These are phyloP conservation scores for Saimiri boliviensis DNA, from an alignment of 2,113 vertebrate genomes.

Conservation along the genomic window DNA sequence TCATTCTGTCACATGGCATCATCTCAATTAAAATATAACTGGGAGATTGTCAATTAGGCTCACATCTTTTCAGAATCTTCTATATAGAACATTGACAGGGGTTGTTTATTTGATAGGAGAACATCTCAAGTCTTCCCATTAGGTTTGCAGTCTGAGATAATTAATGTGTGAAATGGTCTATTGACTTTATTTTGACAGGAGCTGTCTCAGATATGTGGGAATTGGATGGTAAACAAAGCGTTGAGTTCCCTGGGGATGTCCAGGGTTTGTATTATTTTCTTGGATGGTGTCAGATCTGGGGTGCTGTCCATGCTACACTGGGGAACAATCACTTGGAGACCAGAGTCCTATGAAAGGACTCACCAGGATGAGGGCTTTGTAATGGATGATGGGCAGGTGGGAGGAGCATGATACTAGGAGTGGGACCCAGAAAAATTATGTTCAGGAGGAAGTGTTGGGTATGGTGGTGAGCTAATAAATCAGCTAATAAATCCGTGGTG, in stretches of 20 bases:
- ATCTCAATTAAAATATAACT: slow-evolving; percentile 83
- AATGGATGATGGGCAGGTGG: not conserved
- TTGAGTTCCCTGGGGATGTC: not conserved
- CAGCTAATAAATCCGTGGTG: not conserved
- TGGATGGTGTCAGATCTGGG: not conserved
- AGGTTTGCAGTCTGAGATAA: slow-evolving; percentile 71
- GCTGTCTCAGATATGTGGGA: slow-evolving; percentile 79
- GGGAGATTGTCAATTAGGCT: slow-evolving; percentile 78
- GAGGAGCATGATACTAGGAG: not conserved
- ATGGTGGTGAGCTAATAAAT: not conserved
- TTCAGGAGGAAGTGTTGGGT: not conserved
- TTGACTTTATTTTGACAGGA: slow-evolving; percentile 78
- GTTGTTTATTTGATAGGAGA: slow-evolving; percentile 77
- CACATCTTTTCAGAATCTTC: slow-evolving; percentile 68
- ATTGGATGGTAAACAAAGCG: slow-evolving; percentile 51
- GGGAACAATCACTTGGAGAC: not conserved
- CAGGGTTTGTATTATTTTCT: not conserved
- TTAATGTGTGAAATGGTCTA: slow-evolving; percentile 75
- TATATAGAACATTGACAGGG: slow-evolving; percentile 68
- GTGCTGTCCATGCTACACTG: not conserved
- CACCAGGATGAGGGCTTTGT: not conserved
- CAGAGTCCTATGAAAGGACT: not conserved
- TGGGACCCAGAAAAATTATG: not conserved
- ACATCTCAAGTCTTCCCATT: slow-evolving; percentile 71
- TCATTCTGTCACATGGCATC: slow-evolving; percentile 65